A percentile compares a stretch with the other conserved stretches of the same genome.
phyloP scores from a whole-genome alignment of 2,797 vertebrate species.

The Bufotes viridis region DNA sequence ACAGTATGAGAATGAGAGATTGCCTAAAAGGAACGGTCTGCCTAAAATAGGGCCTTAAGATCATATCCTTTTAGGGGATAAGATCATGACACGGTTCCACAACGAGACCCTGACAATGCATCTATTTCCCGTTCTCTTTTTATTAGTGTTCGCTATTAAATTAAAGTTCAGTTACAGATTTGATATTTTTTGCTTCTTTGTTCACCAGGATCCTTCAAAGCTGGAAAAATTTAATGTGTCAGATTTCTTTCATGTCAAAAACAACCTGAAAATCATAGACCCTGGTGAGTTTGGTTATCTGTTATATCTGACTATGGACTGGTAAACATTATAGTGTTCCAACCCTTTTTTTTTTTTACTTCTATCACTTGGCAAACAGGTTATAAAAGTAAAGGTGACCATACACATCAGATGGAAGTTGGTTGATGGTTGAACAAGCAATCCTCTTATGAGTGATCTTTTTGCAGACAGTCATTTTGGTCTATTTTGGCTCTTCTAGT shows the following conservation, averaged over 20 bases:
- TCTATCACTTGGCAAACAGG: background rate
- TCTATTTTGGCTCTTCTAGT: too few relatives aligned
- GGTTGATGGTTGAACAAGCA: too few relatives aligned
- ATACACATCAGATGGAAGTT: too few relatives aligned
- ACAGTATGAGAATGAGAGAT: too few relatives aligned
- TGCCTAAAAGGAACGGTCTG: too few relatives aligned
- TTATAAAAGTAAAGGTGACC: background rate
- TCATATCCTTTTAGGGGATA: too few relatives aligned
- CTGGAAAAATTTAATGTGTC: constrained; percentile 98
- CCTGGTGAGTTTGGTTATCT: constrained; percentile 79
- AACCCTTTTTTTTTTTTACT: background rate
- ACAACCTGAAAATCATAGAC: constrained; percentile 91
- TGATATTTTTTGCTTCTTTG: background rate
- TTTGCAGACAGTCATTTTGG: too few relatives aligned
- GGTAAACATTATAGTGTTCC: background rate
- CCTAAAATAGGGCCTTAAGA: too few relatives aligned
- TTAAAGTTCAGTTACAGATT: background rate
- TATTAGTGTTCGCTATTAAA: background rate
- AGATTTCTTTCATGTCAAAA: constrained; percentile 94
- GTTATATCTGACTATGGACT: background rate
- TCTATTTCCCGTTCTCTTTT: background rate
- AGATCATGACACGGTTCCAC: too few relatives aligned
- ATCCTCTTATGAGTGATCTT: too few relatives aligned
- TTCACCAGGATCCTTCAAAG: constrained; percentile 89
- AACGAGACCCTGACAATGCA: too few relatives aligned